Base-by-base conservation (phyloP, 2,797 vertebrate species). In the Mionectes olivaceus region DNA sequence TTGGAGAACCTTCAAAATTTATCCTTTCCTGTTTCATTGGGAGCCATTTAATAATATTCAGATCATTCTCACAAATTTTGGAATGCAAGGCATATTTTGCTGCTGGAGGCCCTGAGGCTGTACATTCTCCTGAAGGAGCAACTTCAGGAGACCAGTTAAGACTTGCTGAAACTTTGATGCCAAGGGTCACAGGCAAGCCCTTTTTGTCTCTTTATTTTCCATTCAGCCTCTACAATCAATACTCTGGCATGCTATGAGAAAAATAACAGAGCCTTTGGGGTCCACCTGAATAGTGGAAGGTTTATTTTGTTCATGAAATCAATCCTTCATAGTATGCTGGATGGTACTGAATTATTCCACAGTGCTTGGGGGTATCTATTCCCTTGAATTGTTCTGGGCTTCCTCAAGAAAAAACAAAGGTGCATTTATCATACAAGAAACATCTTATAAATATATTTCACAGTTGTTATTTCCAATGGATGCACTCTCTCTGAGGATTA, bases 391-490 rank as follows among this genome's bases (percentile, higher is more conserved):
- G 83, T 91, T 56, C 83, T 92, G 68, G 67, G 84, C 84, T 95
- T 95, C 94, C 91, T 76, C 94, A 92, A 93, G 92, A 94, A 77
- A 95, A 82, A 46, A 74, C 13, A 13, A 60, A 85, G 69, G 91
- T 83, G 75, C 86, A 83, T 94, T 97, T 94, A 86, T 96, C 94
- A 93, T 67, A 88, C 32, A 85, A 92, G 89, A 95, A 97, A 37
- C 43, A 74, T 91, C 79, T 94, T 83, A 94, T 55, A 94, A 96
- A 94, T 93, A 73, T 84, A 90, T 90, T 90, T 89, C 91, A 87
- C 96, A 97, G 97, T 96, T 97, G 94, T 97, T 97, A 96, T 95
- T 97, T 96, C 87, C 95, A 89, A 43, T 94, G 75, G 93, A 94
- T 88, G 64, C 81, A 75, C 71, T 95, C 46, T 90, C 60, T 96